phyloP scores from a whole-genome alignment of 2,797 vertebrate genomes.

The Micrastur ruficollis region DNA sequence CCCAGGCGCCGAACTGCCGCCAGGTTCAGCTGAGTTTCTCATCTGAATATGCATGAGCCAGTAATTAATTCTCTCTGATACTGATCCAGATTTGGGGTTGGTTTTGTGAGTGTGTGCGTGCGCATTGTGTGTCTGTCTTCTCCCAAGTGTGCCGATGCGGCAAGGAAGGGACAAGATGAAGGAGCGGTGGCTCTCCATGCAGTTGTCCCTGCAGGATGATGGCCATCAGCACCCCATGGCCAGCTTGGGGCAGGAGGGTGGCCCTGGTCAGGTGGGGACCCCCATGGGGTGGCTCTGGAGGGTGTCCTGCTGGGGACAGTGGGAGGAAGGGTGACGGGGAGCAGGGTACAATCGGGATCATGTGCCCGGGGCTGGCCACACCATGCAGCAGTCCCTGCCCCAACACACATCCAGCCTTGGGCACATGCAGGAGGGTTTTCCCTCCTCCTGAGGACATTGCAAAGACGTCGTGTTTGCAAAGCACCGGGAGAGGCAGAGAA shows the following conservation, averaged over 20 bases:
- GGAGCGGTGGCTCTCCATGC: not conserved
- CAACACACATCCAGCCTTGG: not conserved
- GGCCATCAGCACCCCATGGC: fast-evolving
- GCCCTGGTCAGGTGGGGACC: not conserved
- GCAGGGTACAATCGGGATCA: fast-evolving
- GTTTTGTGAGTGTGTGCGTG: not conserved
- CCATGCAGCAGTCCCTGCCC: not conserved
- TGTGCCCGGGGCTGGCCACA: not conserved
- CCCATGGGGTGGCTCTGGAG: not conserved
- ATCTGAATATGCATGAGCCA: constrained; percentile 59
- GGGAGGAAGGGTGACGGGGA: not conserved
- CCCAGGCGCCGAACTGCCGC: constrained; percentile 26
- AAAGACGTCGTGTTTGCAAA: not conserved
- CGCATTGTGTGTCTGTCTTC: not conserved
- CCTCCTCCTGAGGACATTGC: not conserved
- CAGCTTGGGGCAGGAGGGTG: not conserved
- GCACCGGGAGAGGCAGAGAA: not conserved
- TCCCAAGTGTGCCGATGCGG: not conserved
- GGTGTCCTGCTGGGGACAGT: not conserved
- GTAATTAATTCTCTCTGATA: constrained; percentile 69
- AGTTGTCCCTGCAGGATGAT: not conserved
- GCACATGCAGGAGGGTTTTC: not conserved
- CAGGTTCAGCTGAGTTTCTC: constrained; percentile 60
- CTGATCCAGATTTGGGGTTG: constrained; percentile 35
- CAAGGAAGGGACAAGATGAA: not conserved